Base-by-base conservation (phyloP, 2,797 vertebrate species). In the Poecilia velifera region DNA sequence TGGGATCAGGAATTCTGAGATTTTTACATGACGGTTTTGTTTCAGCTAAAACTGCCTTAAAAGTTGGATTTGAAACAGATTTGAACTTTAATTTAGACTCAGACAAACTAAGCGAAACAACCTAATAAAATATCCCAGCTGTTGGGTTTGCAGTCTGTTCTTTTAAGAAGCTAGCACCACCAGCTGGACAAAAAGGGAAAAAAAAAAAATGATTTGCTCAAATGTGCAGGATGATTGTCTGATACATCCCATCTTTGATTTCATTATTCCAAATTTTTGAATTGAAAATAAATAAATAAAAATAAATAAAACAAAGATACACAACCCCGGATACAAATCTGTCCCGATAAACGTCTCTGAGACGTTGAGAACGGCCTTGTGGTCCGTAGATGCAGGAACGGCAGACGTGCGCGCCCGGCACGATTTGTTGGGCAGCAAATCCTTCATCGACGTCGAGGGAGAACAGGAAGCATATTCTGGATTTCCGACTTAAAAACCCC, bases 161-260 rank as follows among this genome's bases (percentile, higher is more conserved):
- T 70, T 45, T n/a, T n/a, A 31, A 51, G 74, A 76, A 46, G 39
- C 53, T 85, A 81, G 86, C 91, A 81, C 93, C 93, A 87, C 79
- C 92, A 90, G 83, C 59, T 89, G 93, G 53, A 74, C 88, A 86
- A 85, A 88, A n/a, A 57, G 25, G 34, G 34, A 0, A 34, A 41
- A 51, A 55, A 78, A 41, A 51, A 55, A 78, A 84, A 92, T 49
- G 4, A 77, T 81, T 71, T 16, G 41, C 75, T 57, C 9, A 47
- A 84, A 75, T 28, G 9, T 13, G 10, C 3, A 64, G 47, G 18
- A 75, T 18, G 89, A 93, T 92, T 91, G 88, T 92, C 88, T 83
- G 62, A 39, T 76, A 51, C 45, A n/a, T 39, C 66, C 72, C 2
- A 28, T 74, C 36, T 59, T 0, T 70, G 39, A 84, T 72, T 22